A percentile compares a stretch with the other conserved stretches of the same genome.
Evolutionary conservation across 2,797 vertebrate genomes (phyloP).

Genomic region (Oryzias dopingdopingensis): DNA sequence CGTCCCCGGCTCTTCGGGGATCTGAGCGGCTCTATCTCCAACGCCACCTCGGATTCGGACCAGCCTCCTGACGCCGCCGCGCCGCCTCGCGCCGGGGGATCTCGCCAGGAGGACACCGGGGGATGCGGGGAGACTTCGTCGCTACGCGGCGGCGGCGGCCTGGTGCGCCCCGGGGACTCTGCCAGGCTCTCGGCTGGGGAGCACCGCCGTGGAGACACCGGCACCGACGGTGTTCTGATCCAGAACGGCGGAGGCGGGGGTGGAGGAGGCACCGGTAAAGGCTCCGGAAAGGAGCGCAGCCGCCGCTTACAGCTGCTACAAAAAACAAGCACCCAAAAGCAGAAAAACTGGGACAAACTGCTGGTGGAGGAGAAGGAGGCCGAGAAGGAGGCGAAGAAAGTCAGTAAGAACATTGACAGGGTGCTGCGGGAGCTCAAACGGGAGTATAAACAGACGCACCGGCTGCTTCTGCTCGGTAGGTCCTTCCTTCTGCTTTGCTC

Average conservation of each 20-base stretch:
- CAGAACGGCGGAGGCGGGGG: conserved; percentile 77
- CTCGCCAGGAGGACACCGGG: conserved; percentile 74
- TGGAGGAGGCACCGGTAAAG: conserved; percentile 64
- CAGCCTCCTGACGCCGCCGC: conserved; percentile 74
- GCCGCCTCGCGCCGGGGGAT: conserved; percentile 69
- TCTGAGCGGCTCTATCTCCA: conserved; percentile 82
- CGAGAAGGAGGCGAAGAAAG: conserved; percentile 90
- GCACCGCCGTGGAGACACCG: conserved; percentile 72
- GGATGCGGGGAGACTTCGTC: conserved; percentile 74
- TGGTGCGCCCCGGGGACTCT: conserved; percentile 75
- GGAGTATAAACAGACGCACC: conserved; percentile 93
- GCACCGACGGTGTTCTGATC: conserved; percentile 75
- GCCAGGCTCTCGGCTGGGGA: conserved; percentile 73
- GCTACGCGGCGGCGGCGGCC: conserved; percentile 66
- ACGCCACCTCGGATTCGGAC: conserved; percentile 84
- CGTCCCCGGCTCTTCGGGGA: conserved; percentile 94
- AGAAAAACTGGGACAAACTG: conserved; percentile 87
- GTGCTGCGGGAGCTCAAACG: conserved; percentile 89
- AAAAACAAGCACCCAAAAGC: conserved; percentile 77
- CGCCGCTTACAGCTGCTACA: conserved; percentile 78
- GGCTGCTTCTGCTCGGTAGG: conserved; percentile 93
- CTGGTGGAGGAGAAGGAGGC: conserved; percentile 92
- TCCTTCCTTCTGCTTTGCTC: conserved; percentile 35
- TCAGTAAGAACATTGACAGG: conserved; percentile 91
- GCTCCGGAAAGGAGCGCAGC: conserved; percentile 74